Conservation (phyloP, 2,888 invertebrate species). For the Ptychoptera contaminata region DNA sequence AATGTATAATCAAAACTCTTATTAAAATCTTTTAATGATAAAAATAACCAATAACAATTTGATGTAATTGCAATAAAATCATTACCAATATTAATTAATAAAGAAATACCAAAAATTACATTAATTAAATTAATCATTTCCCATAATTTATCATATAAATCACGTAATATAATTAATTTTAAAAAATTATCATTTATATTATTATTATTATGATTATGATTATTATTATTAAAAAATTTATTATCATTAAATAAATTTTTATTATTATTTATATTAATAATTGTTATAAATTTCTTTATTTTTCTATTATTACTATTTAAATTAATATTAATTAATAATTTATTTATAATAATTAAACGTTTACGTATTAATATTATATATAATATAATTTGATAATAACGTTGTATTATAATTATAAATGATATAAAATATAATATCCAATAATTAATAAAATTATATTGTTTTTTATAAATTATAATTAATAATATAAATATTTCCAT, state of each 20-base stretch:
- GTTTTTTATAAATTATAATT: background rate
- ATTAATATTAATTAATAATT: constrained; percentile 15
- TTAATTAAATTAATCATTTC: constrained; percentile 19
- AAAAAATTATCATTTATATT: too few species aligned
- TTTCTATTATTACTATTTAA: constrained; percentile 4
- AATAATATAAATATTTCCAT: constrained; percentile 4
- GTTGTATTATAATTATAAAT: constrained; percentile 17
- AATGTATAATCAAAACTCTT: constrained; percentile 15
- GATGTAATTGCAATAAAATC: constrained; percentile 27
- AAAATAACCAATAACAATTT: constrained; percentile 27
- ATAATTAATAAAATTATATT: constrained; percentile 9
- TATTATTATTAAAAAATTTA: too few species aligned
- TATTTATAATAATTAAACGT: constrained; percentile 19
- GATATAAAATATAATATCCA: constrained; percentile 22
- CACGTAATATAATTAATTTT: constrained; percentile 16
- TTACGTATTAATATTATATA: constrained; percentile 17
- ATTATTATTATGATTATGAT: too few species aligned
- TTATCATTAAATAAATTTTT: too few species aligned
- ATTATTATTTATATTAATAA: too few species aligned
- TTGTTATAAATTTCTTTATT: background rate
- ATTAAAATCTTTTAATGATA: constrained; percentile 16
- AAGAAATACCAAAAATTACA: constrained; percentile 22
- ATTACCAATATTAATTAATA: constrained; percentile 24
- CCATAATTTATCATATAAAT: constrained; percentile 25
- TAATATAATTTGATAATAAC: constrained; percentile 24